Percentiles rank a stretch among this genome's conserved stretches.
These are phyloP conservation scores for Ciconia maguari DNA, from an alignment of 2,113 vertebrate genomes.

Conservation along the genomic window DNA sequence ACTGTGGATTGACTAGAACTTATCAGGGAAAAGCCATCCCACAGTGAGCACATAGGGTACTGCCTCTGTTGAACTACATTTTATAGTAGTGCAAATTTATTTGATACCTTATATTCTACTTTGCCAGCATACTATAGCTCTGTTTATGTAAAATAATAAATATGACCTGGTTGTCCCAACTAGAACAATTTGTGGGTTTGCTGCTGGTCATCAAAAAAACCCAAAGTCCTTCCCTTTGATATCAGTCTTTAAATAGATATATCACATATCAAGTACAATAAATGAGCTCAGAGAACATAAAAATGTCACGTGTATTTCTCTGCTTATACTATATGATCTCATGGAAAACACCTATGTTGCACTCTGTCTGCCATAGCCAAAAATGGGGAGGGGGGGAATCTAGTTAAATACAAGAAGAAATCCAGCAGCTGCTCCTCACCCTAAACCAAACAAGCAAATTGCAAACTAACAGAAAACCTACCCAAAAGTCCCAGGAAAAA, in stretches of 20 bases:
- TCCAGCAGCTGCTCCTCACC: conserved; percentile 12
- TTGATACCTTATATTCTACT: background rate
- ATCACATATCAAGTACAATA: background rate
- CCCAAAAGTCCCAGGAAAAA: background rate
- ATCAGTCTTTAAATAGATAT: background rate
- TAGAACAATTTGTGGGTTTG: background rate
- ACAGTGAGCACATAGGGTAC: background rate
- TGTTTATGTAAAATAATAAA: background rate
- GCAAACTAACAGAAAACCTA: background rate
- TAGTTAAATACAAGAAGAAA: conserved; percentile 2
- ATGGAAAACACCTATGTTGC: background rate
- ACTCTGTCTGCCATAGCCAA: background rate
- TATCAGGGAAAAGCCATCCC: background rate
- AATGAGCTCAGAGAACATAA: background rate
- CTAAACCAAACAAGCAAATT: background rate
- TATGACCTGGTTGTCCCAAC: background rate
- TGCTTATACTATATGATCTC: background rate
- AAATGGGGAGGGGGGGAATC: background rate
- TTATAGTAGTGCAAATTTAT: background rate
- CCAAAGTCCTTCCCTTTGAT: background rate
- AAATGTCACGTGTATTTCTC: background rate
- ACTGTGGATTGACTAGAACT: background rate
- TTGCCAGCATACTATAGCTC: background rate
- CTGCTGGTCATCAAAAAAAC: background rate
- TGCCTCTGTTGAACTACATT: background rate